These are phyloP conservation scores for Argya squamiceps DNA, from an alignment of 2,797 vertebrate genomes.

Conservation along the genomic window DNA sequence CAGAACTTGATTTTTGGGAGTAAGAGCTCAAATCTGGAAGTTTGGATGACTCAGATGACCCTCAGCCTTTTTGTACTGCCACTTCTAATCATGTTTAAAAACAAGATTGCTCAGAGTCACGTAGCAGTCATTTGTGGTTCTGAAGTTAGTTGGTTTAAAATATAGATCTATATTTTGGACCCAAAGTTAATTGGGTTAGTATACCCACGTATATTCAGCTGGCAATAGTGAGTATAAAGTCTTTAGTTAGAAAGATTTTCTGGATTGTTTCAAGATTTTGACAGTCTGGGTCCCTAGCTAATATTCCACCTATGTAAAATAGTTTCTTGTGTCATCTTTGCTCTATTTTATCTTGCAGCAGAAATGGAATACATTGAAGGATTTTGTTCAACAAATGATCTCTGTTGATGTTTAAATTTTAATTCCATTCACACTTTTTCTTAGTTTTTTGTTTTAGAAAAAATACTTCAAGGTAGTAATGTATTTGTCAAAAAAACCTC, in stretches of 20 bases:
- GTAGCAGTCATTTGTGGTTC: neutral
- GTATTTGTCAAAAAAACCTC: rapidly evolving
- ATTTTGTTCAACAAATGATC: neutral
- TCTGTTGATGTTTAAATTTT: neutral
- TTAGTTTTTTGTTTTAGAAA: neutral
- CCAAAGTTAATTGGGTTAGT: neutral
- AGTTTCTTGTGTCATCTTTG: neutral
- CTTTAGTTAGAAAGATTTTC: neutral
- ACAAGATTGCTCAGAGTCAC: neutral
- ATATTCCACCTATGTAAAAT: neutral
- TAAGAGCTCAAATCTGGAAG: neutral
- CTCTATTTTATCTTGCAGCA: neutral
- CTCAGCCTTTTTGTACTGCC: neutral
- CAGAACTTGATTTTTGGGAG: neutral
- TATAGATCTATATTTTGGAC: neutral
- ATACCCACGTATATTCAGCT: neutral
- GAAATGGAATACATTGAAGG: neutral
- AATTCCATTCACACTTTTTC: neutral
- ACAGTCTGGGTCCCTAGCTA: neutral
- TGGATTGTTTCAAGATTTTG: neutral
- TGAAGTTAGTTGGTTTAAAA: neutral
- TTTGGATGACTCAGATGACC: neutral
- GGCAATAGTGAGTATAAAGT: neutral
- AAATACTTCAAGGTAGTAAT: neutral
- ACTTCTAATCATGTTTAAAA: neutral